Evolutionary conservation across 2,888 invertebrate genomes (phyloP).

Genomic region (Dynastes maya): DNA sequence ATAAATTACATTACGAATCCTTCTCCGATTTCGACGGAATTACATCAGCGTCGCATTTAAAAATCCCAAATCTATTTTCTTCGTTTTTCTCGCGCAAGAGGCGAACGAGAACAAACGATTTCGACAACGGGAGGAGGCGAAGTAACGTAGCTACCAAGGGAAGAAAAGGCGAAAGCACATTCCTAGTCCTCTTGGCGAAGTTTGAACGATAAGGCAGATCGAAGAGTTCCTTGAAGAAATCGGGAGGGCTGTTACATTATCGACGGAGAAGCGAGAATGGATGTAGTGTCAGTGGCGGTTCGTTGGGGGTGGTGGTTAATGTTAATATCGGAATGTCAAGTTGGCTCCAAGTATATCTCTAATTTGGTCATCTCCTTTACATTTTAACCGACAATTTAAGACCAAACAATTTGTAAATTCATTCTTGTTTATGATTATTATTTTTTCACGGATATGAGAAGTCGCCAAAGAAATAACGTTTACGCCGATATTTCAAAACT

Average conservation of each 20-base stretch:
- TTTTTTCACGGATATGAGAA: too few species aligned
- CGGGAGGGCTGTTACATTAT: background rate
- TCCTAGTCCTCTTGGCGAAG: too few species aligned
- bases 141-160: background rate
- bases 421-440: too few species aligned
- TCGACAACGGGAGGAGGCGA: background rate
- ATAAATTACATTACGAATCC: slow-evolving; percentile 38
- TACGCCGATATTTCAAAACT: too few species aligned
- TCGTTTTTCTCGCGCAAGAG: slow-evolving; percentile 14
- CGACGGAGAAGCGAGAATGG: background rate
- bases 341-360: too few species aligned
- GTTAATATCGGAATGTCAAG: too few species aligned
- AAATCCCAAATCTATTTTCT: slow-evolving; percentile 41
- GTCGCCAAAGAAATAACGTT: too few species aligned
- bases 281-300: background rate
- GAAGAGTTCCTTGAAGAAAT: background rate
- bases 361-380: too few species aligned
- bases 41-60: slow-evolving; percentile 40
- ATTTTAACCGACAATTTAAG: too few species aligned
- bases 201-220: background rate
- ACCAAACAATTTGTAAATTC: too few species aligned
- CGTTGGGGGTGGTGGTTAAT: too few species aligned
- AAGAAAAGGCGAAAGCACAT: background rate
- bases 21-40: slow-evolving; percentile 25
- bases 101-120: background rate